A percentile compares a stretch with the other conserved stretches of the same genome.
phyloP scores from a whole-genome alignment of 2,113 vertebrate genomes.

The Alethe castanea region DNA sequence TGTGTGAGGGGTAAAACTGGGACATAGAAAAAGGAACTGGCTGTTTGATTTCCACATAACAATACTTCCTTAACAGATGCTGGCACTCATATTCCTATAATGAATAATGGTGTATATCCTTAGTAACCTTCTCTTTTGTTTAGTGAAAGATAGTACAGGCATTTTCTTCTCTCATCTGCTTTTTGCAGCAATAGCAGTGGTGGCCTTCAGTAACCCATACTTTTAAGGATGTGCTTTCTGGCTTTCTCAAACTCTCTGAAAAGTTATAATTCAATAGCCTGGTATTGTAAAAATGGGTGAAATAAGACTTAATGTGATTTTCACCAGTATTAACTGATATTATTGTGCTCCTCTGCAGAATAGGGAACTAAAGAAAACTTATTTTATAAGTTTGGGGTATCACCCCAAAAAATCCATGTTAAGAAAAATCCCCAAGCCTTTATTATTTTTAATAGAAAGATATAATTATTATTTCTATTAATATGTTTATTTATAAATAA shows the following conservation, averaged over 20 bases:
- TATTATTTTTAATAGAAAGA: neutral
- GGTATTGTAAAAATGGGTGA: neutral
- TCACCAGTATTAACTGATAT: neutral
- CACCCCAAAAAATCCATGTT: neutral
- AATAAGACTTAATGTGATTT: neutral
- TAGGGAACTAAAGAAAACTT: neutral
- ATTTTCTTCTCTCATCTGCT: neutral
- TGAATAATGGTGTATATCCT: neutral
- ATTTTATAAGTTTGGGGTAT: neutral
- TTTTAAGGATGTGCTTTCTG: neutral
- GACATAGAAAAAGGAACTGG: neutral
- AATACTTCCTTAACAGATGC: neutral
- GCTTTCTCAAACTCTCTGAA: neutral
- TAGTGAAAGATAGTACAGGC: neutral
- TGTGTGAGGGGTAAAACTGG: neutral
- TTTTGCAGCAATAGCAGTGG: neutral
- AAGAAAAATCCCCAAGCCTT: fast-evolving
- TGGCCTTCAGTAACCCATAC: neutral
- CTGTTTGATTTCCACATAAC: neutral
- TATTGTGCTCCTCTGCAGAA: neutral
- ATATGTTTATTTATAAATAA: neutral
- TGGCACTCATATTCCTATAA: neutral
- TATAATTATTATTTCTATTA: neutral
- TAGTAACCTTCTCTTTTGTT: neutral
- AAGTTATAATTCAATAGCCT: slow-evolving; percentile 19